Conservation (phyloP, 2,888 invertebrate genomes). For the Rhagium mordax region DNA sequence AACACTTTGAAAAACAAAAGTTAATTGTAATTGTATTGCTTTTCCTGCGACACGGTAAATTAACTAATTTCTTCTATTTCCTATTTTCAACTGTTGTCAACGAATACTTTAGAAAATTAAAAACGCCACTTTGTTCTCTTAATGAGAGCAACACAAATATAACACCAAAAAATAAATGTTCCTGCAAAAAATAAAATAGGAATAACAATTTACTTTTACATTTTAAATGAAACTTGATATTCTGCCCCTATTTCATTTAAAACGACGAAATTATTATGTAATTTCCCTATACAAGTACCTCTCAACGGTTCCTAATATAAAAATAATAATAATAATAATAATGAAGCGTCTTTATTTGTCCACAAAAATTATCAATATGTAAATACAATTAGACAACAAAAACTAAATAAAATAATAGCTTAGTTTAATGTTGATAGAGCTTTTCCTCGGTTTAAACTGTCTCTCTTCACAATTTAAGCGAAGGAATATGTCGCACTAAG, state of each 20-base stretch:
- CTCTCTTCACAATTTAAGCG: too few relatives aligned
- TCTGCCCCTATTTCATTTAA: not conserved
- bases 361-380: too few relatives aligned
- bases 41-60: not conserved
- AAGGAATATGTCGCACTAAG: too few relatives aligned
- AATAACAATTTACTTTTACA: not conserved
- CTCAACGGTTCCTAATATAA: too few relatives aligned
- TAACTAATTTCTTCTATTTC: not conserved
- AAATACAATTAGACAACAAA: too few relatives aligned
- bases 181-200: not conserved
- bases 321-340: too few relatives aligned
- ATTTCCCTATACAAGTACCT: not conserved
- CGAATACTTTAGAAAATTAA: not conserved
- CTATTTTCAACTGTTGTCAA: not conserved
- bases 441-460: too few relatives aligned
- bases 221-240: not conserved
- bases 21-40: not conserved
- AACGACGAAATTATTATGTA: not conserved
- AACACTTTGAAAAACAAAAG: not conserved
- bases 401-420: too few relatives aligned
- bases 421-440: too few relatives aligned
- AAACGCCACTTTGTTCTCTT: not conserved
- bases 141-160: not conserved
- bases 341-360: too few relatives aligned
- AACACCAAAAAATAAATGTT: not conserved